Evolutionary conservation across 2,888 invertebrate species (phyloP).

Genomic region (Drosophila melanosoma): DNA sequence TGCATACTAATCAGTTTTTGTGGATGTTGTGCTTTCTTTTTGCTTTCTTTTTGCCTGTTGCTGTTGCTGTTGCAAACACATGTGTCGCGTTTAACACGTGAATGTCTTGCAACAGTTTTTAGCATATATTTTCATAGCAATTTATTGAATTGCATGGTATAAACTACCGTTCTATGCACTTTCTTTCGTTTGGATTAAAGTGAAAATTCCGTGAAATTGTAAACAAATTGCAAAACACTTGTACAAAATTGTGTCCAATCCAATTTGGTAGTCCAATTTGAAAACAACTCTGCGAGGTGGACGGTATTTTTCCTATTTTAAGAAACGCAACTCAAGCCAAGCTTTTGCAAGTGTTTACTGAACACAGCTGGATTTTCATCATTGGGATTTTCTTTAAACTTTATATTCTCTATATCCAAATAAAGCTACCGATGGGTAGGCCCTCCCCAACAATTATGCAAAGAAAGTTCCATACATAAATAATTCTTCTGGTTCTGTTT

Average conservation of each 20-base stretch:
- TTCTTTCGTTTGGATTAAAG: slow-evolving; percentile 25
- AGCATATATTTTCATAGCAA: slow-evolving; percentile 66
- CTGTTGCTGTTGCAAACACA: slow-evolving; percentile 14
- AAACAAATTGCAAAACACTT: slow-evolving; percentile 35
- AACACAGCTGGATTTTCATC: neutral
- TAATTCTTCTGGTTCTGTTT: slow-evolving; percentile 42
- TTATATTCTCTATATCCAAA: neutral
- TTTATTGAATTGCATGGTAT: slow-evolving; percentile 32
- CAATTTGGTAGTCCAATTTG: slow-evolving; percentile 24
- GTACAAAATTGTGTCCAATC: slow-evolving; percentile 16
- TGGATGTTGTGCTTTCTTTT: slow-evolving; percentile 39
- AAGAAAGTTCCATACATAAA: slow-evolving; percentile 79
- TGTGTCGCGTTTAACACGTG: slow-evolving; percentile 62
- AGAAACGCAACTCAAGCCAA: neutral
- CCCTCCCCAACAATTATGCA: slow-evolving; percentile 26
- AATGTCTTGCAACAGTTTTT: slow-evolving; percentile 53
- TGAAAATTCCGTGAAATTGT: slow-evolving; percentile 15
- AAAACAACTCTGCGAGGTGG: slow-evolving; percentile 3
- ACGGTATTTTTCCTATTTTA: neutral
- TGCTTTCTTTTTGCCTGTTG: slow-evolving; percentile 18
- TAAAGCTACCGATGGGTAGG: slow-evolving; percentile 12
- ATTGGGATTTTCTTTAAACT: neutral
- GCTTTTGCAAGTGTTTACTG: slow-evolving; percentile 5
- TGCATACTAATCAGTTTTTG: slow-evolving; percentile 51
- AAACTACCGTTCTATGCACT: slow-evolving; percentile 61